These are phyloP conservation scores for Rhynchomys soricoides DNA, from an alignment of 2,113 vertebrate genomes.

Conservation along the genomic window DNA sequence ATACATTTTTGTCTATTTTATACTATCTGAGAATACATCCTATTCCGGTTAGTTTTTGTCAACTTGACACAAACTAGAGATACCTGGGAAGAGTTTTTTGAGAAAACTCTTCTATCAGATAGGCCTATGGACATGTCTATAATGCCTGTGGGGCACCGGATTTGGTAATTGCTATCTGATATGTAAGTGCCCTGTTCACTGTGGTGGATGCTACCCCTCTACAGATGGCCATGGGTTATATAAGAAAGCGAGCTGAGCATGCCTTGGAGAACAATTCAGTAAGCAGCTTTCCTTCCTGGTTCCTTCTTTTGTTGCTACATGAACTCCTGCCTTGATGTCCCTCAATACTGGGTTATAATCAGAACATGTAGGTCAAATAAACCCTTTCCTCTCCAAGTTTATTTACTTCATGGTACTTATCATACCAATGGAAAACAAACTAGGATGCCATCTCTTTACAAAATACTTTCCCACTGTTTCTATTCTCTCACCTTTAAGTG, in stretches of 20 bases:
- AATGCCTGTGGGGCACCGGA: neutral
- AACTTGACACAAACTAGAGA: neutral
- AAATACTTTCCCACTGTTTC: neutral
- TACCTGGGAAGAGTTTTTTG: neutral
- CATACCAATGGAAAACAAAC: neutral
- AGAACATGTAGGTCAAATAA: neutral
- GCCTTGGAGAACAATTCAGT: neutral
- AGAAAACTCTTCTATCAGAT: neutral
- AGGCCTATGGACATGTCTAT: neutral
- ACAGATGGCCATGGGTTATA: neutral
- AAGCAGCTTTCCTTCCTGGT: neutral
- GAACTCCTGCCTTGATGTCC: neutral
- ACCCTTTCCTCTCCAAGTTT: neutral
- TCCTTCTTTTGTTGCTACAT: neutral
- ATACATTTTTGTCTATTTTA: neutral
- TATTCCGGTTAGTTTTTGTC: neutral
- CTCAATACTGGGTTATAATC: neutral
- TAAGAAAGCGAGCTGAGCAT: neutral
- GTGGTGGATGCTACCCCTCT: neutral
- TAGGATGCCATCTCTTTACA: neutral
- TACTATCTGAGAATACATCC: neutral
- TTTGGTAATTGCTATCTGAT: too few relatives aligned
- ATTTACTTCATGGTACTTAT: neutral
- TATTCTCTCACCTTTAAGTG: constrained; percentile 31
- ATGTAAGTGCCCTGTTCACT: neutral